These are phyloP conservation scores for Chironomus tentans DNA, from an alignment of 2,888 invertebrate species.

Conservation along the genomic window DNA sequence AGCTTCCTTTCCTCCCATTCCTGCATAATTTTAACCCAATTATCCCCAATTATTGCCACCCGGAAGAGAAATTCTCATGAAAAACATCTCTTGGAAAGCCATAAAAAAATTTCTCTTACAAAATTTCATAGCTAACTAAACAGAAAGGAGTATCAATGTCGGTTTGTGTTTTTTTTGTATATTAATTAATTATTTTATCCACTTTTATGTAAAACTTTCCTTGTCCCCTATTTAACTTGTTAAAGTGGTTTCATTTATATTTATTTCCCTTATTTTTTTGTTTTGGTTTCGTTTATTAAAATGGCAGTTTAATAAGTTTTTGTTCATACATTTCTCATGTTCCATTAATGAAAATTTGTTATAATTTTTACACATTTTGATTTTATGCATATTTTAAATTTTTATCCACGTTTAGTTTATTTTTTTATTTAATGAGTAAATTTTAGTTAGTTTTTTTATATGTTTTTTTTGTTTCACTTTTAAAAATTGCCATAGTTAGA, in stretches of 20 bases:
- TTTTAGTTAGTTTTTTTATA: neutral
- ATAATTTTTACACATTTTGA: neutral
- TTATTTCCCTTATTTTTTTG: neutral
- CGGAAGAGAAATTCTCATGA: too few relatives aligned
- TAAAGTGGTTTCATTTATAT: neutral
- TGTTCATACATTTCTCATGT: slow-evolving; percentile 20
- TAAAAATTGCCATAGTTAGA: slow-evolving; percentile 26
- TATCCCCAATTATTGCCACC: too few relatives aligned
- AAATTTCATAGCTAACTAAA: too few relatives aligned
- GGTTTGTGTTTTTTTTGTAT: neutral
- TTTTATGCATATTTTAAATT: slow-evolving; percentile 2
- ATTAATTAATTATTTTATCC: neutral
- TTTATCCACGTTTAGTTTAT: neutral
- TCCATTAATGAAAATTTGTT: neutral
- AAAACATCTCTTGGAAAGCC: too few relatives aligned
- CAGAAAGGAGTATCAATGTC: neutral
- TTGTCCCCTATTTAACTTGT: too few relatives aligned
- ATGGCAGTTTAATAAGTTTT: slow-evolving; percentile 15
- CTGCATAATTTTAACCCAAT: too few relatives aligned
- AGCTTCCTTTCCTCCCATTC: too few relatives aligned
- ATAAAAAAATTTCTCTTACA: too few relatives aligned
- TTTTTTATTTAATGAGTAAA: neutral
- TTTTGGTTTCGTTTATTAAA: neutral
- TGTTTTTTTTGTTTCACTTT: neutral
- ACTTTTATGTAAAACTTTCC: neutral